phyloP scores from a whole-genome alignment of 2,797 vertebrate genomes.

The Pelochelys cantorii region DNA sequence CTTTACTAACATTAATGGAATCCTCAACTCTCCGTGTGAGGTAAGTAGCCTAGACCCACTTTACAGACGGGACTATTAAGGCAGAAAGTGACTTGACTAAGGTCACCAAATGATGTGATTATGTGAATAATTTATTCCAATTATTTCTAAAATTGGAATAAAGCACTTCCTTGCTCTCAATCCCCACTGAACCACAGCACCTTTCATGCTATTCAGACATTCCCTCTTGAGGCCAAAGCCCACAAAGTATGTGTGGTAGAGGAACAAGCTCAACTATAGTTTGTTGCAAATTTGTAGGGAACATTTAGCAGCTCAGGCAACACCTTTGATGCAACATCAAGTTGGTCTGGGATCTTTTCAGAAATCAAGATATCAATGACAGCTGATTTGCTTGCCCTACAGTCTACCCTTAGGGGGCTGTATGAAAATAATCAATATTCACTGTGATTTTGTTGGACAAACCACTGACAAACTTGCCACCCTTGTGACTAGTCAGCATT shows the following conservation, averaged over 20 bases:
- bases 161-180: neutral
- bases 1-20: neutral
- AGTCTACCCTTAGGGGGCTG: neutral
- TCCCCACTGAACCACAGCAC: neutral
- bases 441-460: neutral
- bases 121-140: too few relatives aligned
- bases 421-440: neutral
- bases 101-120: neutral
- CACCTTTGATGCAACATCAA: neutral
- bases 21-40: neutral
- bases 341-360: neutral
- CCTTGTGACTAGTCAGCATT: neutral
- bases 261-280: neutral
- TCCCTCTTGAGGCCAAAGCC: neutral
- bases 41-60: fast-evolving
- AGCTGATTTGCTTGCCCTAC: neutral
- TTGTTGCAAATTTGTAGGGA: neutral
- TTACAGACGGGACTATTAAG: neutral
- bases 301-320: neutral
- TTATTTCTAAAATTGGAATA: neutral
- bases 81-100: fast-evolving
- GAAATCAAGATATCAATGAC: neutral
- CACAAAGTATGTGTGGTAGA: neutral
- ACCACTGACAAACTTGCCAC: neutral
- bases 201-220: neutral